Evolutionary conservation across 2,113 vertebrate species (phyloP).

Genomic region (Lucifuga dentata): DNA sequence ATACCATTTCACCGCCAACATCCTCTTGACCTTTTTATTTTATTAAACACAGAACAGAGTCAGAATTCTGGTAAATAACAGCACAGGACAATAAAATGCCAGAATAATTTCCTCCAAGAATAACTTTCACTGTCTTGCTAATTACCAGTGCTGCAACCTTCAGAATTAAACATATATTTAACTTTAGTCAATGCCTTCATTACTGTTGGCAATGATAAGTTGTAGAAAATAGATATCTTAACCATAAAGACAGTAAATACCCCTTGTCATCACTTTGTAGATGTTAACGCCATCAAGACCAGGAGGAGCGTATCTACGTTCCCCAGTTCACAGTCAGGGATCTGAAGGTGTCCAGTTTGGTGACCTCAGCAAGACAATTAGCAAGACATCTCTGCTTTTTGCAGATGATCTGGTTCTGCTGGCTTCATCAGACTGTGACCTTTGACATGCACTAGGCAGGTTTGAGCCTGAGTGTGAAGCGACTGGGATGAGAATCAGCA

Average conservation of each 20-base stretch:
- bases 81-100: slow-evolving; percentile 9
- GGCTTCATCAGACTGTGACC: too few species aligned
- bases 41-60: neutral
- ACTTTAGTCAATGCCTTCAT: slow-evolving; percentile 13
- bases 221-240: slow-evolving; percentile 7
- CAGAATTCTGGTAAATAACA: slow-evolving; percentile 10
- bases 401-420: too few species aligned
- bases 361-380: too few species aligned
- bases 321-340: too few species aligned
- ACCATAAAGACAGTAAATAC: slow-evolving; percentile 28
- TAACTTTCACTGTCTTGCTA: slow-evolving; percentile 30
- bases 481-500: too few species aligned
- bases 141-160: slow-evolving; percentile 32
- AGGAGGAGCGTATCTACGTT: too few species aligned
- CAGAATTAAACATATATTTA: slow-evolving; percentile 37
- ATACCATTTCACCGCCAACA: slow-evolving; percentile 7
- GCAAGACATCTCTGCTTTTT: too few species aligned
- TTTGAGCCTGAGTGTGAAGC: too few species aligned
- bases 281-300: neutral
- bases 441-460: too few species aligned
- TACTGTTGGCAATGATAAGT: slow-evolving; percentile 5
- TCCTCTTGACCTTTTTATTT: slow-evolving; percentile 20
- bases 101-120: slow-evolving; percentile 8
- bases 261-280: slow-evolving; percentile 1
- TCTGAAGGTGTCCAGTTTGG: too few species aligned